A percentile compares a stretch with the other conserved stretches of the same genome.
Conservation (phyloP, 2,888 invertebrate genomes). For the Synergus laeviventris region DNA sequence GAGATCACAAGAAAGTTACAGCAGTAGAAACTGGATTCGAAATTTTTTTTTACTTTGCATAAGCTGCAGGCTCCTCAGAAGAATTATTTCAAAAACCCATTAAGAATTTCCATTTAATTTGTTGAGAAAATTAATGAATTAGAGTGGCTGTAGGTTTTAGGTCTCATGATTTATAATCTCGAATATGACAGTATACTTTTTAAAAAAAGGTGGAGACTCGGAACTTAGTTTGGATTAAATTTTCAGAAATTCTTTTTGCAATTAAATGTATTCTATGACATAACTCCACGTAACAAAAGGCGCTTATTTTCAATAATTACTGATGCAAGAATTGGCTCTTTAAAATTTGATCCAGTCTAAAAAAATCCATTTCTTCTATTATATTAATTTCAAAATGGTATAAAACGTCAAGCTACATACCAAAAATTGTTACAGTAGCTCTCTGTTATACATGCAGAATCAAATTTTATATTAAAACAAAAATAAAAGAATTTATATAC, state of each 20-base stretch:
- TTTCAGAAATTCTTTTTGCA: neutral
- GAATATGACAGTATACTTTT: neutral
- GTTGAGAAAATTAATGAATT: neutral
- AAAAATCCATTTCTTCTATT: neutral
- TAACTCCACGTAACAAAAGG: neutral
- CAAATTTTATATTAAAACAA: neutral
- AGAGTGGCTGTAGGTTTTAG: neutral
- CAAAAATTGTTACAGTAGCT: slow-evolving; percentile 28
- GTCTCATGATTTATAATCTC: neutral
- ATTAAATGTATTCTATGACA: neutral
- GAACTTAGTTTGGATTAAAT: neutral
- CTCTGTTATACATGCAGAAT: neutral
- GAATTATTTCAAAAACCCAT: neutral
- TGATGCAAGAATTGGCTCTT: neutral
- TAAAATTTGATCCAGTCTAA: neutral
- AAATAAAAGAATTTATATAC: neutral
- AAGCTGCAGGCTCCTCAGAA: neutral
- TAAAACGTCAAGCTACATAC: slow-evolving; percentile 30
- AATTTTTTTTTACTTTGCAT: neutral
- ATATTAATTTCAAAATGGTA: slow-evolving; percentile 5
- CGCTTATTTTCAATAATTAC: neutral
- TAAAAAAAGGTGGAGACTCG: neutral
- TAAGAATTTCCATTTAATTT: neutral
- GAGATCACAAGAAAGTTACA: slow-evolving; percentile 26
- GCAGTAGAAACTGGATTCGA: slow-evolving; percentile 36